phyloP scores from a whole-genome alignment of 2,888 invertebrate genomes.

The Oscheius sp. region DNA sequence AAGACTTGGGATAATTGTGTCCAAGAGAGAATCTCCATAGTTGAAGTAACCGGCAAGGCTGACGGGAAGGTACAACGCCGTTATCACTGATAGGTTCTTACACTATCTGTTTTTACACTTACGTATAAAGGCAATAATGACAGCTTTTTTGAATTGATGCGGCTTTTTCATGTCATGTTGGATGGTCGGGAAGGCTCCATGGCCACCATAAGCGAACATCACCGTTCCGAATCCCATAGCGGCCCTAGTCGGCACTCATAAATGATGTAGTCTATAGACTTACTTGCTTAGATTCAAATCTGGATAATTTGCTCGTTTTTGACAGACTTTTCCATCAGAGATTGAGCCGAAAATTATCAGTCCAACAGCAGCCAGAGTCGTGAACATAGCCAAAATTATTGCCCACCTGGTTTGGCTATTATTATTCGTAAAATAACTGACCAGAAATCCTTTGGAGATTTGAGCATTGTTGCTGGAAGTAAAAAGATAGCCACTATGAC shows the following conservation, averaged over 20 bases:
- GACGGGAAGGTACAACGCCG: slow-evolving; percentile 61
- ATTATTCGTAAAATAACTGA: no score
- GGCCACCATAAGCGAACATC: slow-evolving; percentile 67
- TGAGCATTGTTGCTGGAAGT: slow-evolving; percentile 65
- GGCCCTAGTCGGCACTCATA: slow-evolving; percentile 44
- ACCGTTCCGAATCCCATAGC: slow-evolving; percentile 66
- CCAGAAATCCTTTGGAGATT: slow-evolving; percentile 68
- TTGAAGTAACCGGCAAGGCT: slow-evolving; percentile 54
- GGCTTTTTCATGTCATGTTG: slow-evolving; percentile 90
- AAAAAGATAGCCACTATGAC: slow-evolving; percentile 59
- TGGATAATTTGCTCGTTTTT: slow-evolving; percentile 47
- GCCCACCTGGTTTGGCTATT: slow-evolving; percentile 55
- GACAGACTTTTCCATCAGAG: slow-evolving; percentile 37
- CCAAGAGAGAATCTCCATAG: slow-evolving; percentile 61
- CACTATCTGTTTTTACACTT: not conserved
- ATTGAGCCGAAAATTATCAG: slow-evolving; percentile 58
- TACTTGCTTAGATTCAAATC: slow-evolving; percentile 50
- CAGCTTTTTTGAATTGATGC: slow-evolving; percentile 79
- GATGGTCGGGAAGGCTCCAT: slow-evolving; percentile 79
- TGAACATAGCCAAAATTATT: slow-evolving; percentile 63
- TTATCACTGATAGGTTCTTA: slow-evolving; percentile 47
- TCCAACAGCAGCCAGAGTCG: slow-evolving; percentile 57
- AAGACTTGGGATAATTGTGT: slow-evolving; percentile 55
- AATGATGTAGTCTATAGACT: not conserved
- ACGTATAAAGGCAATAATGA: slow-evolving; percentile 71